Evolutionary conservation across 2,113 vertebrate species (phyloP).

Genomic region (Cepphus grylle): DNA sequence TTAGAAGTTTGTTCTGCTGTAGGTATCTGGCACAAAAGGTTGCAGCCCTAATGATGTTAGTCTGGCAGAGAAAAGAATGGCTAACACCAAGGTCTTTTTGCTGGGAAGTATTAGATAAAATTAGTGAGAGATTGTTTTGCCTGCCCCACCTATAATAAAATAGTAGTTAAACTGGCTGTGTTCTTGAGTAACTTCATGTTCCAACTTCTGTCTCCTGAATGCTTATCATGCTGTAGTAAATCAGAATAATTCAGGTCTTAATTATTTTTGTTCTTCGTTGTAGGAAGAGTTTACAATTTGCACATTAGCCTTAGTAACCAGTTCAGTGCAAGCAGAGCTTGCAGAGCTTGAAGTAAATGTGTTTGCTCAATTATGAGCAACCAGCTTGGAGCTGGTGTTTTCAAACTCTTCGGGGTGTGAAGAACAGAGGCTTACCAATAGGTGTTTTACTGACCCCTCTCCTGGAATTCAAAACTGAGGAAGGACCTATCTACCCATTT

Average conservation of each 20-base stretch:
- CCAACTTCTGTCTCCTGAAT: not conserved
- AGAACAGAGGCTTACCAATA: not conserved
- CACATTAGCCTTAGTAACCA: not conserved
- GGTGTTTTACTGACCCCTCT: not conserved
- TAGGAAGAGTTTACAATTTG: not conserved
- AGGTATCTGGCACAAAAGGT: not conserved
- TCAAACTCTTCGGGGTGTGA: not conserved
- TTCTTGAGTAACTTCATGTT: constrained; percentile 35
- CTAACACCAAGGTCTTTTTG: not conserved
- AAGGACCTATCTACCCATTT: fast-evolving
- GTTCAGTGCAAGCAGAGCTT: not conserved
- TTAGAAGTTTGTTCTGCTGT: not conserved
- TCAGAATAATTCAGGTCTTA: not conserved
- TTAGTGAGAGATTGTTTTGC: constrained; percentile 9
- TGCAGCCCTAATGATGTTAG: not conserved
- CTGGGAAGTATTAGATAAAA: constrained; percentile 14
- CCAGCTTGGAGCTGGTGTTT: not conserved
- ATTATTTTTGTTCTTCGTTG: not conserved
- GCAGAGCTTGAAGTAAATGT: not conserved
- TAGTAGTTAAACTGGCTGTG: constrained; percentile 27
- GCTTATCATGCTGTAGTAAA: not conserved
- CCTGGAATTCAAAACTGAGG: not conserved
- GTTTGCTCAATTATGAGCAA: not conserved
- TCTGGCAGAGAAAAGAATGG: not conserved
- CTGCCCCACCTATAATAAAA: constrained; percentile 39